Conservation (phyloP, 2,113 vertebrate genomes). For the Polyodon spathula region DNA sequence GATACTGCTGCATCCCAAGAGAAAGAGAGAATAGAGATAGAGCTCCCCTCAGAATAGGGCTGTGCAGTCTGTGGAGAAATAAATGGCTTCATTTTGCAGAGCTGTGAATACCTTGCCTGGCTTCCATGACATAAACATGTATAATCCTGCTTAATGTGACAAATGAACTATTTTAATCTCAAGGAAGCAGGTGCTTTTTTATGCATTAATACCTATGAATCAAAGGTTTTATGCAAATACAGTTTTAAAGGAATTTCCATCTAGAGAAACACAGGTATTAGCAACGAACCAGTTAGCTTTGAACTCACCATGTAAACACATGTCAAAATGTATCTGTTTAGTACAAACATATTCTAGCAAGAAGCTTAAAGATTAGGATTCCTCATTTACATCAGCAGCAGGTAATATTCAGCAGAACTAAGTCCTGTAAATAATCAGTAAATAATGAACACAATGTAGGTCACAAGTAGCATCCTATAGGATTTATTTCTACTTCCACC, state of each 20-base stretch:
- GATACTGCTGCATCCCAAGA: not conserved
- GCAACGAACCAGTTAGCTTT: conserved; percentile 49
- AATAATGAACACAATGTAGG: too few relatives aligned
- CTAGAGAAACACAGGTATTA: conserved; percentile 42
- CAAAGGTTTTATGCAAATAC: conserved; percentile 63
- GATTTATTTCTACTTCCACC: too few relatives aligned
- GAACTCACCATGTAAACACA: conserved; percentile 56
- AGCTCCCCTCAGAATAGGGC: not conserved
- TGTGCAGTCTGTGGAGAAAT: not conserved
- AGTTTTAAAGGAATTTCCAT: conserved; percentile 39
- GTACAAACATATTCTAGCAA: conserved; percentile 25
- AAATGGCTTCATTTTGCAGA: not conserved
- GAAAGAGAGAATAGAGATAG: not conserved
- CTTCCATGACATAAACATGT: conserved; percentile 43
- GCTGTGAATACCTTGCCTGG: conserved; percentile 14
- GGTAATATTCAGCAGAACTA: too few relatives aligned
- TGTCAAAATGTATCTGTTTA: conserved; percentile 37
- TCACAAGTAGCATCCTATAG: too few relatives aligned
- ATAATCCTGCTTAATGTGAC: conserved; percentile 64
- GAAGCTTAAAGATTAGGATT: too few relatives aligned
- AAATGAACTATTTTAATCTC: conserved; percentile 62
- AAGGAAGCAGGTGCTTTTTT: conserved; percentile 42
- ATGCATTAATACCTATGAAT: conserved; percentile 51
- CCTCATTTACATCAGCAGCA: too few relatives aligned
- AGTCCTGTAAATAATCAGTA: too few relatives aligned